phyloP scores from a whole-genome alignment of 2,888 invertebrate genomes.

The Elgonia sp. region DNA sequence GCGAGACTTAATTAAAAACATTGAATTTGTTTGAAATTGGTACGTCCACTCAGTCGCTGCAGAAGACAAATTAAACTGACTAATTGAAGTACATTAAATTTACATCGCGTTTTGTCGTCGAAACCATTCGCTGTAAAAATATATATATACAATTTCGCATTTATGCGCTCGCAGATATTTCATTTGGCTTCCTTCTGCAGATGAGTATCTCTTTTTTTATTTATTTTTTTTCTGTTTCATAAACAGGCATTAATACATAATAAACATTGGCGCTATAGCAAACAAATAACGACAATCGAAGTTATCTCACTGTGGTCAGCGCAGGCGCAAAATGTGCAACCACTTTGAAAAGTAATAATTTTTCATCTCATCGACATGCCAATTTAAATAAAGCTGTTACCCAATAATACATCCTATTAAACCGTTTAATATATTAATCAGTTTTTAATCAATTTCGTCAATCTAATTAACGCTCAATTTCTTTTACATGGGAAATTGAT shows the following conservation, averaged over 20 bases:
- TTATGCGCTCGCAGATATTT: too few relatives aligned
- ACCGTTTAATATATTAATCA: conserved; percentile 54
- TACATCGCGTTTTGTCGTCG: conserved; percentile 17
- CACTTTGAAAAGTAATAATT: conserved; percentile 2
- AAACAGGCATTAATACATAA: too few relatives aligned
- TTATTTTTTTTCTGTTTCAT: too few relatives aligned
- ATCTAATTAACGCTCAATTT: conserved; percentile 51
- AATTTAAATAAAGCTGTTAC: conserved; percentile 45
- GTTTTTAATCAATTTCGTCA: conserved; percentile 52
- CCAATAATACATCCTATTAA: conserved; percentile 53
- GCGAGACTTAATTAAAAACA: conserved; percentile 6
- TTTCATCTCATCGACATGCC: conserved; percentile 13
- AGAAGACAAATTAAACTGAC: conserved; percentile 35
- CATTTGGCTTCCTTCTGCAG: too few relatives aligned
- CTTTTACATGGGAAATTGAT: conserved; percentile 48
- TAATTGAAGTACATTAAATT: conserved; percentile 39
- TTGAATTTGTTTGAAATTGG: conserved; percentile 4
- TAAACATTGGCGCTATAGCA: conserved; percentile 8
- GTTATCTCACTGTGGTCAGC: neutral
- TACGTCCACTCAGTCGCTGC: neutral
- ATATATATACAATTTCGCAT: neutral
- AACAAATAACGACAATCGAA: conserved; percentile 25
- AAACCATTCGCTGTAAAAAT: neutral
- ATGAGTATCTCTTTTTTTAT: too few relatives aligned
- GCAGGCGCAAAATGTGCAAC: neutral